Evolutionary conservation across 2,888 invertebrate genomes (phyloP).

Genomic region (Scotopteryx bipunctaria): DNA sequence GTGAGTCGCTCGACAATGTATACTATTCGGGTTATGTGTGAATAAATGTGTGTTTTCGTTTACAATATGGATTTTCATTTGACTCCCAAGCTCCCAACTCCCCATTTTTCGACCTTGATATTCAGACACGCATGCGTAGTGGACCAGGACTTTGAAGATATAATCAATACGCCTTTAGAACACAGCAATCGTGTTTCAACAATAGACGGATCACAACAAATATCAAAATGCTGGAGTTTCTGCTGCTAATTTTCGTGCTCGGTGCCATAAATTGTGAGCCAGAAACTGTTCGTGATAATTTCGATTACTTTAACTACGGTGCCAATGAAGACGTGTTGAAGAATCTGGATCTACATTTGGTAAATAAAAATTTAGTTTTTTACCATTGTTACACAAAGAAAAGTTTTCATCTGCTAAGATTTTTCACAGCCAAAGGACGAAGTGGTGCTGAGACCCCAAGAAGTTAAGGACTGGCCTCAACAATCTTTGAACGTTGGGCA

Average conservation of each 20-base stretch:
- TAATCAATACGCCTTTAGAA: constrained; percentile 67
- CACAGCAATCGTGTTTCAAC: constrained; percentile 50
- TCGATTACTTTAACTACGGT: constrained; percentile 76
- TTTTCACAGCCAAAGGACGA: constrained; percentile 71
- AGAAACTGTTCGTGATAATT: constrained; percentile 74
- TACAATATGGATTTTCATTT: constrained; percentile 52
- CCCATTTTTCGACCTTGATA: constrained; percentile 58
- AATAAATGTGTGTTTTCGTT: constrained; percentile 67
- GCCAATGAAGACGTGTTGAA: constrained; percentile 69
- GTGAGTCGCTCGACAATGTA: constrained; percentile 50
- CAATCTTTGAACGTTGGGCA: constrained; percentile 88
- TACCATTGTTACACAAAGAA: neutral
- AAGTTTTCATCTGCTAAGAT: neutral
- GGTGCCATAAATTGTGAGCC: constrained; percentile 67
- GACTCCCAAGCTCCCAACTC: constrained; percentile 39
- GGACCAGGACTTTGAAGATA: constrained; percentile 37
- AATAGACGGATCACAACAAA: constrained; percentile 62
- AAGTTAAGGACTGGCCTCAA: constrained; percentile 86
- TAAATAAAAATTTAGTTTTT: constrained; percentile 42
- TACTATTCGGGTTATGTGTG: constrained; percentile 55
- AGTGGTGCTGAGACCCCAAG: constrained; percentile 83
- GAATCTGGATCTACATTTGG: constrained; percentile 69
- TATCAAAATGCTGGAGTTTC: constrained; percentile 60
- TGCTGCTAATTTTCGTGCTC: constrained; percentile 52
- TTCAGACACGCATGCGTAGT: constrained; percentile 68